Percentiles rank a stretch among this genome's conserved stretches.
Conservation (phyloP, 2,113 vertebrate species). For the Dasyprocta punctata region DNA sequence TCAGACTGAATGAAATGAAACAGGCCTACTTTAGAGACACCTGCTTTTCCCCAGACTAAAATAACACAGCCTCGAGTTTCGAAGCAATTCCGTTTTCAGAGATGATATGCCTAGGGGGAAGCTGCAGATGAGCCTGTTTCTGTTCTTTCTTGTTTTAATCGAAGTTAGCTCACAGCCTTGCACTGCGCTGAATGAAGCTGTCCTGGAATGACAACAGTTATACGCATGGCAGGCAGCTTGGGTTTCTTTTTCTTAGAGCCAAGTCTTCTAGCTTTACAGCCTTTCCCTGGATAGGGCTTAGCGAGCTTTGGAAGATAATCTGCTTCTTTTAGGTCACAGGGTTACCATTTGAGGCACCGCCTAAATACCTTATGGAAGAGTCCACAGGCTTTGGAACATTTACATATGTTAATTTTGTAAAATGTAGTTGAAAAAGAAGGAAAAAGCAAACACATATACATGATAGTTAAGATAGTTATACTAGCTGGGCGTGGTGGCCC, state of each 20-base stretch:
- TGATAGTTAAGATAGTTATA: too few relatives aligned
- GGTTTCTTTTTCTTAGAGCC: constrained; percentile 57
- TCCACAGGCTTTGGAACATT: constrained; percentile 24
- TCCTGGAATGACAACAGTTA: not conserved
- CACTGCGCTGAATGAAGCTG: not conserved
- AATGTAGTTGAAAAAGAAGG: not conserved
- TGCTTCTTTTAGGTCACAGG: constrained; percentile 48
- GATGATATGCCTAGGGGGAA: not conserved
- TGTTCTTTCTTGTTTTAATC: not conserved
- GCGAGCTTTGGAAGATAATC: constrained; percentile 33
- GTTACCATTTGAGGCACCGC: not conserved
- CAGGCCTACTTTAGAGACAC: not conserved
- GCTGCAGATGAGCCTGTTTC: not conserved
- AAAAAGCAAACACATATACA: too few relatives aligned
- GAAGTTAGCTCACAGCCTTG: not conserved
- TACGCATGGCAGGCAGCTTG: not conserved
- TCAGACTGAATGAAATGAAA: constrained; percentile 32
- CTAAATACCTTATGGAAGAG: constrained; percentile 22
- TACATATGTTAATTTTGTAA: constrained; percentile 36
- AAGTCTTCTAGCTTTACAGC: not conserved
- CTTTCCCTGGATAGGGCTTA: not conserved
- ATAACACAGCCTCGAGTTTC: not conserved
- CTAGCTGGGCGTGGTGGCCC: too few relatives aligned
- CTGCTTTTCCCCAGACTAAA: constrained; percentile 1
- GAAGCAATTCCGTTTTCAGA: not conserved